These are phyloP conservation scores for Aphidius ervi DNA, from an alignment of 1,140 invertebrate genomes.

Conservation along the genomic window DNA sequence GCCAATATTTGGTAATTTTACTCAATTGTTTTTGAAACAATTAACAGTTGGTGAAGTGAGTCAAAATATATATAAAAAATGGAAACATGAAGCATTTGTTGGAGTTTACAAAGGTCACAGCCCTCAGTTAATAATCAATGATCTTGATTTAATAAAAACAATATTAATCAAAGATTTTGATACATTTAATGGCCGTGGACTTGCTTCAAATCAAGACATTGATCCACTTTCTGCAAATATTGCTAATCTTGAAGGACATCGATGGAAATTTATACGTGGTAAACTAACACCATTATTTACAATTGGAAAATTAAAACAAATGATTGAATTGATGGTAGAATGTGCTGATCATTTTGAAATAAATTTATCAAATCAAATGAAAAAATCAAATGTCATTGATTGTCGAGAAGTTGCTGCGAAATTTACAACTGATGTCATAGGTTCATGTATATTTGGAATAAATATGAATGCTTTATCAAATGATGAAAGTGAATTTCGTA, in stretches of 20 bases:
- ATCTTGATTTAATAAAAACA: conserved; percentile 59
- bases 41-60: conserved; percentile 19
- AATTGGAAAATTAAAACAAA: conserved; percentile 4
- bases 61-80: conserved; percentile 25
- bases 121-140: conserved; percentile 52
- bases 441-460: conserved; percentile 54
- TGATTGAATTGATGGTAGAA: conserved; percentile 29
- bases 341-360: conserved; percentile 43
- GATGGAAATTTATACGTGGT: conserved; percentile 24
- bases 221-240: conserved; percentile 44
- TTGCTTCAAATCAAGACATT: conserved; percentile 47
- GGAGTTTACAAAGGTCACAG: conserved; percentile 40
- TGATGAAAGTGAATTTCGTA: conserved; percentile 47
- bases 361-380: neutral
- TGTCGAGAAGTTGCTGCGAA: conserved; percentile 48
- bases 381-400: conserved; percentile 41
- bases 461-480: conserved; percentile 50
- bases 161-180: conserved; percentile 59
- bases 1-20: conserved; percentile 40
- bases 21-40: conserved; percentile 19
- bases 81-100: conserved; percentile 25
- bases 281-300: conserved; percentile 4
- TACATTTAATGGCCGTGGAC: conserved; percentile 51
- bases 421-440: conserved; percentile 55
- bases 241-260: conserved; percentile 21